Evolutionary conservation across 2,888 invertebrate species (phyloP).

Genomic region (Drosophila acutilabella): DNA sequence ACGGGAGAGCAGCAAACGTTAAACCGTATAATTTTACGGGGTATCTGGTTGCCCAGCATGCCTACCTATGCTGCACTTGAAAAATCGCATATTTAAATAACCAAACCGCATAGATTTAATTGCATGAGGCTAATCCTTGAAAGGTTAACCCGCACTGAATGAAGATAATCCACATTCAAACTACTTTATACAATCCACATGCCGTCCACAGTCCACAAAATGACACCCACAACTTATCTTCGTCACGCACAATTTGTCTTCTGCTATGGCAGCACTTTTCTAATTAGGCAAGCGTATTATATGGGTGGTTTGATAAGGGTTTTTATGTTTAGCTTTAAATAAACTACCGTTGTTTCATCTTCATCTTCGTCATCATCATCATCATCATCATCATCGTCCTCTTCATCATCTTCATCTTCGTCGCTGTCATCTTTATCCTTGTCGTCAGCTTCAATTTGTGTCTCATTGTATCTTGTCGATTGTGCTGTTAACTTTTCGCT

Average conservation of each 20-base stretch:
- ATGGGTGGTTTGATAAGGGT: constrained; percentile 4
- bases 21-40: too few species aligned
- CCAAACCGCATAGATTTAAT: not conserved
- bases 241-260: constrained; percentile 54
- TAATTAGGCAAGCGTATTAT: constrained; percentile 42
- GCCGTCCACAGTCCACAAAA: constrained; percentile 15
- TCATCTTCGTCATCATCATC: constrained; percentile 57
- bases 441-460: constrained; percentile 25
- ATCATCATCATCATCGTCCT: constrained; percentile 45
- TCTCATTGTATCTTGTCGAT: constrained; percentile 40
- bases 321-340: constrained; percentile 24
- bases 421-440: constrained; percentile 45
- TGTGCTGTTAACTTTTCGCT: constrained; percentile 49
- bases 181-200: not conserved
- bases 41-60: not conserved
- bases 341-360: constrained; percentile 74
- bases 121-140: not conserved
- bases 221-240: constrained; percentile 44
- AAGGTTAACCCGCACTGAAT: not conserved
- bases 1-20: not conserved
- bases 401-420: constrained; percentile 37
- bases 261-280: constrained; percentile 36
- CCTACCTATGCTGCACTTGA: not conserved
- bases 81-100: not conserved
- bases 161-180: constrained; percentile 4